A percentile compares a stretch with the other conserved stretches of the same genome.
Conservation (phyloP, 2,888 invertebrate species). For the Timandra comae region DNA sequence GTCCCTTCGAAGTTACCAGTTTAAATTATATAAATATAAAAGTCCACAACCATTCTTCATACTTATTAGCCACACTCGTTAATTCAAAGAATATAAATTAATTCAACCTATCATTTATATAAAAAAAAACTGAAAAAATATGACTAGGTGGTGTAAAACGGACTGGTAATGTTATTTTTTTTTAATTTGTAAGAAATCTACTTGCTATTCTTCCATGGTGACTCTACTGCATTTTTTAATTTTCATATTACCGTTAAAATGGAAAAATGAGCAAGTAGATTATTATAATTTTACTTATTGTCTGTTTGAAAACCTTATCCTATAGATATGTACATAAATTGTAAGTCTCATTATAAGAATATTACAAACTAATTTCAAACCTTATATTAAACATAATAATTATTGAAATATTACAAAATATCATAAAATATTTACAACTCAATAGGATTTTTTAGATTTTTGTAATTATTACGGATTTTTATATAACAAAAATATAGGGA, state of each 20-base stretch:
- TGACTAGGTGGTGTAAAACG: constrained; percentile 69
- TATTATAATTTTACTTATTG: constrained; percentile 11
- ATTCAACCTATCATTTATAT: constrained; percentile 53
- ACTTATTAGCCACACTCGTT: constrained; percentile 54
- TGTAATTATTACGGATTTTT: background rate
- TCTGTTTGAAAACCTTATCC: constrained; percentile 51
- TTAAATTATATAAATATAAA: constrained; percentile 12
- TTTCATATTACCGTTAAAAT: constrained; percentile 4
- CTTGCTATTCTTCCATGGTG: constrained; percentile 17
- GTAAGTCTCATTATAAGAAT: constrained; percentile 68
- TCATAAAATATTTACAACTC: constrained; percentile 74
- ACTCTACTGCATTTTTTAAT: background rate
- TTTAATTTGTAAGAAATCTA: background rate
- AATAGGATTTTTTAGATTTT: constrained; percentile 40
- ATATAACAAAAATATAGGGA: background rate
- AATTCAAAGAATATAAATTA: constrained; percentile 46
- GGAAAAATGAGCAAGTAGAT: constrained; percentile 23
- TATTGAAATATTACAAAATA: constrained; percentile 66
- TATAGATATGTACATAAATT: constrained; percentile 74
- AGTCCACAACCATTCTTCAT: constrained; percentile 51
- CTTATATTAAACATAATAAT: constrained; percentile 62
- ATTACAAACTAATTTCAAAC: constrained; percentile 64
- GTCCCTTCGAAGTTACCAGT: constrained; percentile 34
- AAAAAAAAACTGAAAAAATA: constrained; percentile 58
- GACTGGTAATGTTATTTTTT: constrained; percentile 25